Evolutionary conservation across 1,140 invertebrate species (phyloP).

Genomic region (Rhopalosiphum padi): DNA sequence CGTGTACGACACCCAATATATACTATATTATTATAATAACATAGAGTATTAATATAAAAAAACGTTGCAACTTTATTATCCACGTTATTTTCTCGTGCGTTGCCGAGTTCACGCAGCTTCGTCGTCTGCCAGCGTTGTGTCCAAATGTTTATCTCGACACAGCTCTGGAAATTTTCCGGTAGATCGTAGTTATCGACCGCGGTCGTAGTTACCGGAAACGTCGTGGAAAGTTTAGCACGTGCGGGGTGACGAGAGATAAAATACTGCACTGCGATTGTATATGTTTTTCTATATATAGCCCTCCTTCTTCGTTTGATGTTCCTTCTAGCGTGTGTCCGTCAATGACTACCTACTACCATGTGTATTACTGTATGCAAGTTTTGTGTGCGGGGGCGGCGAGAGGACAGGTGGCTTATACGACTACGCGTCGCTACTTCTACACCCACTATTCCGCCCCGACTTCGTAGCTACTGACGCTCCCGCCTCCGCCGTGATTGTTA

Average conservation of each 20-base stretch:
- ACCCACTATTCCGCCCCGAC: slow-evolving; percentile 55
- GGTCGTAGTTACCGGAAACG: not conserved
- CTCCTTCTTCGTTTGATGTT: not conserved
- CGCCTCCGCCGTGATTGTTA: slow-evolving; percentile 55
- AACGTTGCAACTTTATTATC: not conserved
- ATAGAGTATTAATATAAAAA: not conserved
- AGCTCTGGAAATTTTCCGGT: too few species aligned
- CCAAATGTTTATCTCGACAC: too few species aligned
- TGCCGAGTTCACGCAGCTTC: too few species aligned
- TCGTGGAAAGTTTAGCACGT: not conserved
- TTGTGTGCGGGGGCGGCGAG: not conserved
- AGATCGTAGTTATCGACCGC: too few species aligned
- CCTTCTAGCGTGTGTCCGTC: not conserved
- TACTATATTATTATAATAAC: not conserved
- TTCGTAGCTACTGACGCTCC: slow-evolving; percentile 39
- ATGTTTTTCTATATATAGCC: not conserved
- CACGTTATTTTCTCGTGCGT: not conserved
- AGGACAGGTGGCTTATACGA: slow-evolving; percentile 37
- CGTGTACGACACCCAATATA: not conserved
- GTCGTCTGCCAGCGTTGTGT: too few species aligned
- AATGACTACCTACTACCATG: not conserved
- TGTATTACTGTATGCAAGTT: not conserved
- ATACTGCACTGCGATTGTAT: not conserved
- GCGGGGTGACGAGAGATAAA: not conserved
- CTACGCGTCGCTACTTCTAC: slow-evolving; percentile 39